Evolutionary conservation across 2,797 vertebrate species (phyloP).

Genomic region (Thunnus albacares): DNA sequence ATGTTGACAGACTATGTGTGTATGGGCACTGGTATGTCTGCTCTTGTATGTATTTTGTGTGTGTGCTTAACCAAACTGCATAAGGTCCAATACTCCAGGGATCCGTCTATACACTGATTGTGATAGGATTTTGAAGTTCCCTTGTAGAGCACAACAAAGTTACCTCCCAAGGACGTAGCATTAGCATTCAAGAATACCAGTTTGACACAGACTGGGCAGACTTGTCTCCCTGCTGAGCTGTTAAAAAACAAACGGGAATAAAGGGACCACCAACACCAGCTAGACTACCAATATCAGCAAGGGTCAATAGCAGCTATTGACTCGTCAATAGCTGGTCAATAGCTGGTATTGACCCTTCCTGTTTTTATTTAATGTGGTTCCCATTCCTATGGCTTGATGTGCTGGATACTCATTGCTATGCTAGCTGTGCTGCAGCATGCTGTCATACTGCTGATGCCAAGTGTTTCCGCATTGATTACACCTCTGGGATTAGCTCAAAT

Average conservation of each 20-base stretch:
- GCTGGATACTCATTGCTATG: slow-evolving; percentile 79
- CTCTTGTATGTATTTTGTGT: slow-evolving; percentile 3
- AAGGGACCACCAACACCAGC: too few species aligned
- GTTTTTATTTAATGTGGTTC: slow-evolving; percentile 88
- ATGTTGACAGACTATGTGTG: slow-evolving; percentile 48
- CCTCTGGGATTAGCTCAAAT: slow-evolving; percentile 84
- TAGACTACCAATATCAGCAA: too few species aligned
- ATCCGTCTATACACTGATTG: slow-evolving; percentile 39
- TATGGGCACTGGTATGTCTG: neutral
- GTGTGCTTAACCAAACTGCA: slow-evolving; percentile 22
- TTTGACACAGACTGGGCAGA: slow-evolving; percentile 59
- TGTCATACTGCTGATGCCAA: slow-evolving; percentile 85
- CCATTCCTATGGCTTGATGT: slow-evolving; percentile 76
- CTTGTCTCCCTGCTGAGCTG: slow-evolving; percentile 63
- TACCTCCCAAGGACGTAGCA: slow-evolving; percentile 67
- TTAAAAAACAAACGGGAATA: slow-evolving; percentile 55
- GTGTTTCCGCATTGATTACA: slow-evolving; percentile 86
- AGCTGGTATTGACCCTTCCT: slow-evolving; percentile 85
- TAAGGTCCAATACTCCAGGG: slow-evolving; percentile 27
- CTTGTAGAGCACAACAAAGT: slow-evolving; percentile 66
- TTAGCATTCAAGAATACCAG: slow-evolving; percentile 74
- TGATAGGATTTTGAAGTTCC: slow-evolving; percentile 64
- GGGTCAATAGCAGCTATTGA: too few species aligned
- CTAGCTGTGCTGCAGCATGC: slow-evolving; percentile 72
- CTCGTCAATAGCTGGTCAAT: slow-evolving; percentile 52